These are phyloP conservation scores for Lomographa bimaculata DNA, from an alignment of 2,888 invertebrate species.

Conservation along the genomic window DNA sequence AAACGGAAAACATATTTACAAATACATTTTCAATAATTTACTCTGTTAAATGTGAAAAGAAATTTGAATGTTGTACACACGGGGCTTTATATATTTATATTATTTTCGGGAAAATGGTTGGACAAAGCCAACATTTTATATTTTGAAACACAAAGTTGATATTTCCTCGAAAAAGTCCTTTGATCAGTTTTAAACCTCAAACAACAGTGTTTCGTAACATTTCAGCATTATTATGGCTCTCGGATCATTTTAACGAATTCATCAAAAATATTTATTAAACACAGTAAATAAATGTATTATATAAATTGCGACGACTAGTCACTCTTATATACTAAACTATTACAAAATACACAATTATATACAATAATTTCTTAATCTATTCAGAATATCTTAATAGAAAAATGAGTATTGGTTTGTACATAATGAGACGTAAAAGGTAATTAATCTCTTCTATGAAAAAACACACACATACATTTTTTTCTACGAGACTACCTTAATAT, in stretches of 20 bases:
- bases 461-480: constrained; percentile 2
- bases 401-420: constrained; percentile 21
- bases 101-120: constrained; percentile 5
- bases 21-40: neutral
- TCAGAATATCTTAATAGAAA: constrained; percentile 36
- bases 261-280: too few relatives aligned
- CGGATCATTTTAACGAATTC: neutral
- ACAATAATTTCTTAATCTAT: constrained; percentile 46
- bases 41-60: too few relatives aligned
- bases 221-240: neutral
- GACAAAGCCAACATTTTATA: constrained; percentile 4
- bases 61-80: too few relatives aligned
- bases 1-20: constrained; percentile 19
- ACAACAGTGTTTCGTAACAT: constrained; percentile 1
- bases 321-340: constrained; percentile 50
- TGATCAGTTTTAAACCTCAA: constrained; percentile 4
- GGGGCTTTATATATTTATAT: too few relatives aligned
- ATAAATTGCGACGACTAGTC: constrained; percentile 63
- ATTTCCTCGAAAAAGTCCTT: neutral
- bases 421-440: neutral
- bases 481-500: constrained; percentile 3
- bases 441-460: constrained; percentile 1
- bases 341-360: constrained; percentile 41
- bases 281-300: neutral
- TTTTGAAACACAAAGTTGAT: constrained; percentile 3